These are phyloP conservation scores for Sceloporus tristichus DNA, from an alignment of 2,113 vertebrate species.

Conservation along the genomic window DNA sequence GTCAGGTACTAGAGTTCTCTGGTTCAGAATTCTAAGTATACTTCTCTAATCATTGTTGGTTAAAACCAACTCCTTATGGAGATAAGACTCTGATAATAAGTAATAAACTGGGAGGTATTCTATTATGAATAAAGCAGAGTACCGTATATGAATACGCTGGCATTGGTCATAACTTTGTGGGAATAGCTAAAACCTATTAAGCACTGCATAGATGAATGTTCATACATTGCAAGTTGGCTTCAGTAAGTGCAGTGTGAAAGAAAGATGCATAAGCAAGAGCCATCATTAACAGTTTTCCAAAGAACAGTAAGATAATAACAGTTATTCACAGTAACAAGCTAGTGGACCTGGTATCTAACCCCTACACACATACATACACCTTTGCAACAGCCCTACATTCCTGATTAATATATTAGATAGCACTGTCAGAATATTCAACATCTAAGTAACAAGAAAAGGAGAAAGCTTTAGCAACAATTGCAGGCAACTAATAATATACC, in stretches of 20 bases:
- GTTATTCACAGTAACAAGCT: slow-evolving; percentile 70
- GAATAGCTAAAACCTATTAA: neutral
- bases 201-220: slow-evolving; percentile 47
- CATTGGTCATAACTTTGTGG: slow-evolving; percentile 15
- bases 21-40: too few relatives aligned
- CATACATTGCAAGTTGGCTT: slow-evolving; percentile 54
- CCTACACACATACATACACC: slow-evolving; percentile 25
- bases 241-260: slow-evolving; percentile 61
- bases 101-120: neutral
- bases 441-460: slow-evolving; percentile 64
- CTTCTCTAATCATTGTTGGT: too few relatives aligned
- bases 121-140: neutral
- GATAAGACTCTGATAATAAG: neutral
- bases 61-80: neutral
- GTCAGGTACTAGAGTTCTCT: too few relatives aligned
- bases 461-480: slow-evolving; percentile 55
- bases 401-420: slow-evolving; percentile 71
- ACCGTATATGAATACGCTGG: neutral
- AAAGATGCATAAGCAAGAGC: slow-evolving; percentile 64
- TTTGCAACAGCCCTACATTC: slow-evolving; percentile 61
- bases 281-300: slow-evolving; percentile 73
- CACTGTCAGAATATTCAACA: slow-evolving; percentile 68
- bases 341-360: slow-evolving; percentile 34
- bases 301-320: slow-evolving; percentile 75
- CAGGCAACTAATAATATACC: slow-evolving; percentile 63